Evolutionary conservation across 2,888 invertebrate genomes (phyloP).

Genomic region (Scotopteryx bipunctaria): DNA sequence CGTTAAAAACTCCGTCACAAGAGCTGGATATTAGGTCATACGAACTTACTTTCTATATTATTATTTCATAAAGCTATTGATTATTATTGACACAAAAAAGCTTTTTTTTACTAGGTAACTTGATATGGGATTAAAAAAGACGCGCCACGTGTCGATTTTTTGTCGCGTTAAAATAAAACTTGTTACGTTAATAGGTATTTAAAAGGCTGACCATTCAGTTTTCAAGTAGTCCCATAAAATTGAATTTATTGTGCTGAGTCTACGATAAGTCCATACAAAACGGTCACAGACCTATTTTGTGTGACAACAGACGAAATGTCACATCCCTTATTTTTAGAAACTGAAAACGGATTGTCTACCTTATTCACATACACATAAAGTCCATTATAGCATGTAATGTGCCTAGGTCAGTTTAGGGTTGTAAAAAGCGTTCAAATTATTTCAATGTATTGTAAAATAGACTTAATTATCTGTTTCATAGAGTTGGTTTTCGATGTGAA

Average conservation of each 20-base stretch:
- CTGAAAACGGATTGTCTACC: conserved; percentile 1
- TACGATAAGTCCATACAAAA: conserved; percentile 59
- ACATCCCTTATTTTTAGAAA: conserved; percentile 36
- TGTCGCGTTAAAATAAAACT: conserved; percentile 34
- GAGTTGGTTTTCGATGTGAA: background rate
- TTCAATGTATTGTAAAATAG: background rate
- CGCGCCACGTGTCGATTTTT: conserved; percentile 16
- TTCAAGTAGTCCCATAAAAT: conserved; percentile 68
- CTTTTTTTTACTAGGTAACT: no score
- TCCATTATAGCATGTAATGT: background rate
- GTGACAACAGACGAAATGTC: conserved; percentile 45
- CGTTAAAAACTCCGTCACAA: no score
- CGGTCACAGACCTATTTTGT: conserved; percentile 41
- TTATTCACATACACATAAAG: background rate
- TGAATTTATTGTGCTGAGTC: conserved; percentile 73
- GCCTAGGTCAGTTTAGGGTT: conserved; percentile 12
- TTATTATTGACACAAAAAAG: background rate
- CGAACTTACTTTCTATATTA: background rate
- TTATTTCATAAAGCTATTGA: no score
- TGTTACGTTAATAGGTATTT: conserved; percentile 46
- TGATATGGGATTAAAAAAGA: background rate
- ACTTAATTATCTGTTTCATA: background rate
- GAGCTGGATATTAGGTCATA: conserved; percentile 3
- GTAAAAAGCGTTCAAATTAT: conserved; percentile 9
- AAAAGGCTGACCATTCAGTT: conserved; percentile 56